Conservation (phyloP, 1,140 invertebrate species). For the Orius insidiosus region DNA sequence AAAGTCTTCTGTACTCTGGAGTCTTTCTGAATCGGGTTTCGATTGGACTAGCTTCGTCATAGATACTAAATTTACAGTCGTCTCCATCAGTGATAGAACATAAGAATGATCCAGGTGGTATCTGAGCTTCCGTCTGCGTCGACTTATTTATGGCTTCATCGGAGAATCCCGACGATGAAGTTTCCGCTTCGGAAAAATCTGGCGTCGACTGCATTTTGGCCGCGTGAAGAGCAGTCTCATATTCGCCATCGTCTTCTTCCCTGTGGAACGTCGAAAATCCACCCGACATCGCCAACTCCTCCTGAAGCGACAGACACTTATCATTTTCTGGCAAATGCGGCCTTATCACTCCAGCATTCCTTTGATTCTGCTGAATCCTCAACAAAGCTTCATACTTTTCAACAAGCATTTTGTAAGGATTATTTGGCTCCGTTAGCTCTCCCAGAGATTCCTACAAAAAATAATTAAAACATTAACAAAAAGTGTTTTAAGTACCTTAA, state of each 20-base stretch:
- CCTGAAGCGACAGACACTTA: conserved; percentile 39
- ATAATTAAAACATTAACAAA: no score
- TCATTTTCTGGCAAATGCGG: conserved; percentile 6
- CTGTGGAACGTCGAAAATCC: conserved; percentile 41
- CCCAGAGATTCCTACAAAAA: conserved; percentile 21
- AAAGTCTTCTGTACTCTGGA: conserved; percentile 72
- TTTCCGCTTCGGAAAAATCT: conserved; percentile 68
- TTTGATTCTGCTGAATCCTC: conserved; percentile 43
- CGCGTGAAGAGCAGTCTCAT: conserved; percentile 23
- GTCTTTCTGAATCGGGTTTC: conserved; percentile 61
- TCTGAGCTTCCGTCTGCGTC: background rate
- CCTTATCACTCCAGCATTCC: conserved; percentile 9
- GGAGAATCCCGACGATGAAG: conserved; percentile 63
- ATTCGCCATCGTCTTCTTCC: conserved; percentile 27
- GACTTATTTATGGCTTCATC: conserved; percentile 56
- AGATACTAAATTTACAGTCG: conserved; percentile 64
- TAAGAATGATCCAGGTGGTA: conserved; percentile 50
- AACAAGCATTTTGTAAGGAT: conserved; percentile 63
- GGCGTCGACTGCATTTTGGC: conserved; percentile 27
- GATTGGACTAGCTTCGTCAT: conserved; percentile 61
- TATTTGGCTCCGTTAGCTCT: conserved; percentile 24
- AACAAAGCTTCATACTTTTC: conserved; percentile 79
- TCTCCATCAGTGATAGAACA: conserved; percentile 67
- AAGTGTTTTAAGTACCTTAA: no score
- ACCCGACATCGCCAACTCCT: conserved; percentile 53